A percentile compares a stretch with the other conserved stretches of the same genome.
phyloP scores from a whole-genome alignment of 2,113 vertebrate genomes.

The Laticauda laticaudata region DNA sequence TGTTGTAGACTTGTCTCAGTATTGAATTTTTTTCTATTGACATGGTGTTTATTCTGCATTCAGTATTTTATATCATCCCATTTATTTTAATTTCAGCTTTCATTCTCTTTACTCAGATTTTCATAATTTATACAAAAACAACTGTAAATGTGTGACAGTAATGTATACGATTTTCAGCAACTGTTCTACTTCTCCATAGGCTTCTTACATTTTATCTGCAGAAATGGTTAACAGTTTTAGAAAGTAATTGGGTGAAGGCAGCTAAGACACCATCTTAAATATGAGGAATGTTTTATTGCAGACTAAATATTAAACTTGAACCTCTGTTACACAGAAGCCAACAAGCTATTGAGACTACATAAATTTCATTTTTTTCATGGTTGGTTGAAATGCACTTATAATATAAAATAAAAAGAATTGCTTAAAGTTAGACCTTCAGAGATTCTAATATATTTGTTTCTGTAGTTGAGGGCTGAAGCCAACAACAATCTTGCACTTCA shows the following conservation, averaged over 20 bases:
- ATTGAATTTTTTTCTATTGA: neutral
- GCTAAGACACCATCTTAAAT: neutral
- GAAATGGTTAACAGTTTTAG: slow-evolving; percentile 7
- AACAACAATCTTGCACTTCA: slow-evolving; percentile 21
- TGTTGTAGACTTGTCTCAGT: neutral
- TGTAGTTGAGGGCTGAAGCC: slow-evolving; percentile 47
- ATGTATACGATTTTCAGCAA: neutral
- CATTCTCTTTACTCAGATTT: neutral
- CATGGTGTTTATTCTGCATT: neutral
- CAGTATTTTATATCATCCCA: neutral
- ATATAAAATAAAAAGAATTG: slow-evolving; percentile 23
- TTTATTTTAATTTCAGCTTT: neutral
- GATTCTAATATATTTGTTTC: slow-evolving; percentile 16
- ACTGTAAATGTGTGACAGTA: neutral
- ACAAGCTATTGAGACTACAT: neutral
- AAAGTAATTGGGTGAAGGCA: neutral
- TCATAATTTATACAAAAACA: neutral
- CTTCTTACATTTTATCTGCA: slow-evolving; percentile 11
- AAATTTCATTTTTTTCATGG: neutral
- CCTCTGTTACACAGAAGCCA: neutral
- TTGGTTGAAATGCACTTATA: slow-evolving; percentile 15
- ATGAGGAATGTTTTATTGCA: slow-evolving; percentile 20
- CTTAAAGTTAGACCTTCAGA: slow-evolving; percentile 23
- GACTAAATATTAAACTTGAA: slow-evolving; percentile 4
- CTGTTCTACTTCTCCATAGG: neutral